Base-by-base conservation (phyloP, 2,113 vertebrate genomes). In the Serranochromis macrocephalus region DNA sequence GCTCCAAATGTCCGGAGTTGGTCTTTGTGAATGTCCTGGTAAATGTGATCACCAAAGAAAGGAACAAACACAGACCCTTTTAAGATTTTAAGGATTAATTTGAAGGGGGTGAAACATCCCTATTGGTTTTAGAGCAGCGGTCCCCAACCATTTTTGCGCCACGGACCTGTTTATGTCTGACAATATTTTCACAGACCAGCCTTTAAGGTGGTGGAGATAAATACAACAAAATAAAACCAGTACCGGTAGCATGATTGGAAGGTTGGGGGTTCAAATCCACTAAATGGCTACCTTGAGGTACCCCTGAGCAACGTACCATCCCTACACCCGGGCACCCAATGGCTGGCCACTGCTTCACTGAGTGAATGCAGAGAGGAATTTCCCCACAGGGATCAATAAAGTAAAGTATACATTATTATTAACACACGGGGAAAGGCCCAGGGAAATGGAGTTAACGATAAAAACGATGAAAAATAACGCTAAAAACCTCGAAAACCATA, bases 401-500 rank as follows among this genome's bases (percentile, higher is more conserved):
- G 55, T 58, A 29, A 58, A 58, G 55, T 29, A 29, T 61, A 33
- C 58, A 61, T 61, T 61, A 19, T 61, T 33, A 61, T 61, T 63
- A 63, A 63, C 58, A 63, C 29, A 63, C 0, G 0, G 58, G 9
- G 29, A 58, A 29, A 58, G 1, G 55, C 55, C 55, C 26, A 58
- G 5, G 0, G 55, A 1, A 63, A 63, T 9, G 0, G 9, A 0
- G 1, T 17, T 31, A 1, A 61, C 1, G 0, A 31, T 61, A 61
- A 58, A 58, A 58, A 58, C 8, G 8, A 9, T 17, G 26, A 58
- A 58, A 58, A 58, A 58, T 31, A 58, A 58, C 0, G 0, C 5
- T 58, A 16, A 58, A 57, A 57, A 57, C 24, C 24, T 29, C 16
- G 24, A 6, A 58, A 58, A 31, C 55, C 26, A 29, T 29, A 58